phyloP scores from a whole-genome alignment of 2,888 invertebrate genomes.

The Ceramica pisi region DNA sequence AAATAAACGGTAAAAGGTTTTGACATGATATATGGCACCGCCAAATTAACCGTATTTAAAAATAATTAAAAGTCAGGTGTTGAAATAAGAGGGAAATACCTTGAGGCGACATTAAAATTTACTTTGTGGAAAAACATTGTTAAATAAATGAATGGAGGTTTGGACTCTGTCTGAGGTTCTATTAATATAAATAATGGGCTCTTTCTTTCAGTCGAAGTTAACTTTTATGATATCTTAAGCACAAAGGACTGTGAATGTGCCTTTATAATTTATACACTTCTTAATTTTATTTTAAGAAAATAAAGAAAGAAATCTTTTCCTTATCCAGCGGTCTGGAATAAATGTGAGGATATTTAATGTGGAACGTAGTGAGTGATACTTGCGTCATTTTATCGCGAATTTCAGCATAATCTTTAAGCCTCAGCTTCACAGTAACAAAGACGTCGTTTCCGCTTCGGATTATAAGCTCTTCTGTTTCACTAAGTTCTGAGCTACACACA shows the following conservation, averaged over 20 bases:
- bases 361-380: conserved; percentile 55
- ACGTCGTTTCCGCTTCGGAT: conserved; percentile 71
- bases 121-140: conserved; percentile 25
- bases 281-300: conserved; percentile 40
- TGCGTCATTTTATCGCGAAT: conserved; percentile 69
- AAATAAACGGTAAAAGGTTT: conserved; percentile 69
- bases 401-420: conserved; percentile 74
- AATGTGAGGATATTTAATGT: conserved; percentile 48
- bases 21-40: conserved; percentile 60
- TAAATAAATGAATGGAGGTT: conserved; percentile 24
- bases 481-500: conserved; percentile 47
- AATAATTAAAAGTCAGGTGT: conserved; percentile 57
- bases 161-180: conserved; percentile 20
- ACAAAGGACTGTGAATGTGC: conserved; percentile 46
- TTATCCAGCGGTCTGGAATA: conserved; percentile 30
- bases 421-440: conserved; percentile 71
- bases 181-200: conserved; percentile 46
- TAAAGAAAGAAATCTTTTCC: conserved; percentile 32
- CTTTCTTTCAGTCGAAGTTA: conserved; percentile 38
- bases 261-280: conserved; percentile 42
- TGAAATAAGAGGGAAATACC: conserved; percentile 44
- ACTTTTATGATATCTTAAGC: conserved; percentile 44
- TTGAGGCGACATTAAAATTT: conserved; percentile 25
- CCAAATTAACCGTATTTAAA: conserved; percentile 58
- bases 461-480: conserved; percentile 63